Percentiles rank a stretch among this genome's conserved stretches.
phyloP scores from a whole-genome alignment of 1,140 invertebrate species.

The Plutomurus gul region DNA sequence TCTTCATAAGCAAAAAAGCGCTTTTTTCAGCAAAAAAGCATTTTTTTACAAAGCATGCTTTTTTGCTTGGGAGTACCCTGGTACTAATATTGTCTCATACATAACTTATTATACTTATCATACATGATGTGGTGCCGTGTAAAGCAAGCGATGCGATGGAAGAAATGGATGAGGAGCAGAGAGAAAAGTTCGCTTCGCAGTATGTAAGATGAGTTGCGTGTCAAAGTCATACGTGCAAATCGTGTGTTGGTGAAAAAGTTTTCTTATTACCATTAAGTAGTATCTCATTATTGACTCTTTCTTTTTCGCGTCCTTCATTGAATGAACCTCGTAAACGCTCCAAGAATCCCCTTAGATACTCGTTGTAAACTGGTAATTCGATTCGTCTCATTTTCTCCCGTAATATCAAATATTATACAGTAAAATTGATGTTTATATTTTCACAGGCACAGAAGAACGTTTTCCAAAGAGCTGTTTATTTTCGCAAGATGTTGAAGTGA shows the following conservation, averaged over 20 bases:
- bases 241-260: not conserved
- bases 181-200: no score
- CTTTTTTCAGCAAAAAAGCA: no score
- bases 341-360: conserved; percentile 29
- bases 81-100: no score
- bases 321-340: not conserved
- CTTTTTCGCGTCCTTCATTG: conserved; percentile 20
- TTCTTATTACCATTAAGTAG: conserved; percentile 28
- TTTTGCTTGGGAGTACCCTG: no score
- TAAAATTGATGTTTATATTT: not conserved
- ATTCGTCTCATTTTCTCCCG: not conserved
- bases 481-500: no score
- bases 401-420: not conserved
- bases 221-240: not conserved
- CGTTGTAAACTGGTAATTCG: conserved; percentile 26
- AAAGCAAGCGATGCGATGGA: no score
- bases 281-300: conserved; percentile 11
- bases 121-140: no score
- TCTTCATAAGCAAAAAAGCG: no score
- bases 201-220: not conserved
- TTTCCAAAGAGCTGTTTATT: no score
- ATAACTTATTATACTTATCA: not conserved
- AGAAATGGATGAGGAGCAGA: no score
- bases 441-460: no score
- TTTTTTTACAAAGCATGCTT: no score